Base-by-base conservation (phyloP, 1,140 invertebrate genomes). In the Microplitis mediator region DNA sequence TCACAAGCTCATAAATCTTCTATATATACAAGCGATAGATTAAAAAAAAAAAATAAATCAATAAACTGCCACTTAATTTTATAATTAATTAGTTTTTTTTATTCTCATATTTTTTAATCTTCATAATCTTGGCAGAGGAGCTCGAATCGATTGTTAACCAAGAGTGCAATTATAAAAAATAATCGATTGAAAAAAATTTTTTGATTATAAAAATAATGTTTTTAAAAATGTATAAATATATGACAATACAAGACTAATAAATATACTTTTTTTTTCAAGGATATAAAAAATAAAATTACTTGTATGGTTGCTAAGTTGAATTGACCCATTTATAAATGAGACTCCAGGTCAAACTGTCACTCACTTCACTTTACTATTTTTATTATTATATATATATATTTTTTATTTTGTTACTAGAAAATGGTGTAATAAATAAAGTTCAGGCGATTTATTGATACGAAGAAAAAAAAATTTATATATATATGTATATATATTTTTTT, bases 281-380 rank as follows among this genome's bases (percentile, higher is more conserved):
- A 13, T 54, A 5, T 2, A 54, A 54, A 16, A 14, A 5, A 63
- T 51, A 69, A 60, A 35, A 54, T 35, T 58, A 34, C 31, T 6
- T 45, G 39, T 13, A 6, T 65, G 62, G 66, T 73, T 73, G 72
- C 67, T 60, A 64, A 60, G 72, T 52, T 69, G 61, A 56, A 32
- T 65, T 73, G 72, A 73, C 72, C 72, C 72, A 73, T 69, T 62
- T 73, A 69, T 9, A 45, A 1, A 13, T n/a, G 31, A 62, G 23
- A 50, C 61, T 36, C 62, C 61, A 71, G 45, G 69, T 64, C 39
- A 64, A 52, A 61, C 13, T 71, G 9, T 62, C 6, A 16, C 4
- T 60, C 14, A 52, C 54, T 34, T 45, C 34, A 32, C 34, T 70
- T 60, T 45, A 32, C 14, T 50, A 11, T 36, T 62, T 14, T 65